Conservation (phyloP, 2,888 invertebrate genomes). For the Sinodicranocentrus sp. region DNA sequence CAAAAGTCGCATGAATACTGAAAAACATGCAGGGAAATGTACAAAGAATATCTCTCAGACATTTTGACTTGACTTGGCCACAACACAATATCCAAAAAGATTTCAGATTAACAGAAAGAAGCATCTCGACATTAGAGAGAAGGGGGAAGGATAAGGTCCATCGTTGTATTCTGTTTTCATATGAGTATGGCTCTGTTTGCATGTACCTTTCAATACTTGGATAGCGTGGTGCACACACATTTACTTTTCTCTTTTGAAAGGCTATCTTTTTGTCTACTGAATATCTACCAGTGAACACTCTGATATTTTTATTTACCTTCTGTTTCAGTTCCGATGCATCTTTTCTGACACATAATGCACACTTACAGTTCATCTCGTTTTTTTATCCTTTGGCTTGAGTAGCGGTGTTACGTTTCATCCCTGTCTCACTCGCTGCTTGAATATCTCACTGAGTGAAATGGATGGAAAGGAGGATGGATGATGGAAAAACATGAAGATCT, state of each 20-base stretch:
- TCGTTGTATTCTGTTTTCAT: constrained; percentile 2
- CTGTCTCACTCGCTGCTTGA: constrained; percentile 15
- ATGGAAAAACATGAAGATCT: constrained; percentile 32
- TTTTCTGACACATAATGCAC: constrained; percentile 24
- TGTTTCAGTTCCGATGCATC: constrained; percentile 29
- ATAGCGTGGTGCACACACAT: not conserved
- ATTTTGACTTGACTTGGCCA: constrained; percentile 10
- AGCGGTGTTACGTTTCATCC: constrained; percentile 46
- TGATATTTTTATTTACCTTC: constrained; percentile 41
- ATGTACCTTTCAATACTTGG: not conserved
- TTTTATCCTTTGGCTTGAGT: not conserved
- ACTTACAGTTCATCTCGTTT: constrained; percentile 14
- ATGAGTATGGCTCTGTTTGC: not conserved
- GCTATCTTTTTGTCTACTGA: not conserved
- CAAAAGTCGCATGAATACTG: constrained; percentile 21
- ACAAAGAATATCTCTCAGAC: not conserved
- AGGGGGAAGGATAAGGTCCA: not conserved
- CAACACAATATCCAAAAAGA: not conserved
- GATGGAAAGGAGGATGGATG: constrained; percentile 30
- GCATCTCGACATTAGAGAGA: not conserved
- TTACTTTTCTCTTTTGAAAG: constrained; percentile 17
- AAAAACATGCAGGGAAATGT: constrained; percentile 1
- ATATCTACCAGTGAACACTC: not conserved
- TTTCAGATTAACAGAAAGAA: constrained; percentile 8
- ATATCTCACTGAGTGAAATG: constrained; percentile 25